Base-by-base conservation (phyloP, 1,140 invertebrate genomes). In the Trypoxylus dichotomus region DNA sequence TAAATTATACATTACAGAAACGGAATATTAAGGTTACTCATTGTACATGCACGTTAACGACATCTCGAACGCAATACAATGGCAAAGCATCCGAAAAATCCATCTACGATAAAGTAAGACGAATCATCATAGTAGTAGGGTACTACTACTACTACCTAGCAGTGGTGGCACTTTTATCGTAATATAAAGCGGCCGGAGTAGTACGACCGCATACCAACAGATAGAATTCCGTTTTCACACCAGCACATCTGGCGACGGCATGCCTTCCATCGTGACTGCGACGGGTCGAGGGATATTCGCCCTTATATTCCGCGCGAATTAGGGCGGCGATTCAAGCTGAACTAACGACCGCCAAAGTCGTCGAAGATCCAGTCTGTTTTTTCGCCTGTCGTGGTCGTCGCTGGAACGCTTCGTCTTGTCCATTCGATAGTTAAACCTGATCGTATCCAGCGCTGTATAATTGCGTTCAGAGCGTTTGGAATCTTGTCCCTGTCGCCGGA, bases 181-280 rank as follows among this genome's bases (percentile, higher is more conserved):
- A 54, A 54, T 54, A 54, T 54, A n/a, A 32, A 19, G 47, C 19
- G 5, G 15, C 5, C 24, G 29, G 24, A 78, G 29, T 60, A 78
- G 71, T 78, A 78, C 71, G 54, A 42, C 77, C 77, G 77, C 77
- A 78, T 78, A 63, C 77, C 77, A 78, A 19, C 29, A 54, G 73
- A 58, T 42, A 71, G 77, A 74, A 78, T 78, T 72, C 77, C 60
- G 42, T 74, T 42, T 74, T 78, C 77, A 78, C 77, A 54, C 77
- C 71, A 75, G 42, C 73, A 75, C 77, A 78, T 78, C 77, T 78
- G 77, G 63, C 58, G n/a, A 19, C 21, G 24, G 54, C 73, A 60
- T 77, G 63, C 25, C n/a, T 29, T 15, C 25, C n/a, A 2, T 71
- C 8, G 6, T 5, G n/a, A 71, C 47, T 15, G 13, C 6, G 1